Evolutionary conservation across 2,797 vertebrate species (phyloP), one percentile per base, ranked within the genome.

Genomic region (Myoxocephalus aenaeus): DNA sequence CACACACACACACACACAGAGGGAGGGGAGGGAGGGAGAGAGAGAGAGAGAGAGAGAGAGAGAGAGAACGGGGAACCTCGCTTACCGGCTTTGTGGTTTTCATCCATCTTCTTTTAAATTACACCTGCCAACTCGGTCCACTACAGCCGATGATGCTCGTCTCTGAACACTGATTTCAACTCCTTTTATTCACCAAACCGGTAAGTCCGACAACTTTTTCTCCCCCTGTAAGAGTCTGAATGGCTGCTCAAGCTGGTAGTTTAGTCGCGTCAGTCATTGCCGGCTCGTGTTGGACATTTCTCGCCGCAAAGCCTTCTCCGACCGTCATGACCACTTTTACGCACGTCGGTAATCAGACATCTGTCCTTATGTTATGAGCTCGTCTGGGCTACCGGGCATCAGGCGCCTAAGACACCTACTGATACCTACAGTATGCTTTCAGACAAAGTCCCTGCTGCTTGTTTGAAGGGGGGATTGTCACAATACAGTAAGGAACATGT

Each of bases 161-260:
- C 77, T 79, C 80, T 63, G 73, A 77, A 71, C 80, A 74, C 65
- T 93, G 73, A 87, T 88, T 92, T 87, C 75, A 73, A 69, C 80
- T 78, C 42, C 48, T 44, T 86, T 77, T 74, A 71, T 82, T 81
- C 85, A 88, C 82, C 82, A 89, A 93, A 78, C 94, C 88, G 94
- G 95, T 96, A 86, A 94, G 95, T 90, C 48, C 10, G 14, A 46
- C 36, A 86, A 89, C 90, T 90, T 89, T 84, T 64, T 50, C 75
- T 20, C n/a, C 36, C 36, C 22, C 38, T 6, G n/a, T 67, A 36
- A 15, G 10, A 14, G 40, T 46, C 3, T 61, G 63, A 38, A 64
- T 57, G 80, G 38, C 64, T 51, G 72, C 67, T 72, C 73, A 34
- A 79, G 81, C 73, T 77, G 86, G 82, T 83, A 75, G 65, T 86